Evolutionary conservation across 2,113 vertebrate genomes (phyloP), one percentile per base, ranked within the genome.

Genomic region (Hippocampus mohnikei): DNA sequence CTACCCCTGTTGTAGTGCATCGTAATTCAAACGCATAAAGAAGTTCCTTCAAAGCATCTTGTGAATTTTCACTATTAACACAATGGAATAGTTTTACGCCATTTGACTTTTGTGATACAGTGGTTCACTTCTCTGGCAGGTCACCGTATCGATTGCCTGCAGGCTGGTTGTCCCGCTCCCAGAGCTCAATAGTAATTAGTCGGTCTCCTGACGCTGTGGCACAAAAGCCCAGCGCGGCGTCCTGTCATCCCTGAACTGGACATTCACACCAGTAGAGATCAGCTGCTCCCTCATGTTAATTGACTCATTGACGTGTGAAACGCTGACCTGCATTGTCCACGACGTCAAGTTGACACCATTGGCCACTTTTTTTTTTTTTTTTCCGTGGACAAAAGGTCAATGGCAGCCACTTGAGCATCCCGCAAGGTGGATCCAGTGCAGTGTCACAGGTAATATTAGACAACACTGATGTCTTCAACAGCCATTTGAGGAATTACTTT

Each of bases 311-410:
- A 71, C 70, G 44, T 73, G 46, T 80, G 73, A 64, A 71, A 74
- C 65, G 40, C 42, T 76, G 73, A 73, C 70, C 69, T 77, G 23
- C 23, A 15, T 46, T 41, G 59, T 66, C 4, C 27, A 41, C 50
- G 59, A 41, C 42, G 13, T 70, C 72, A 75, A 63, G 63, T 44
- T 2, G 55, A 72, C 67, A 76, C 10, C 50, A 55, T 10, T 66
- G 21, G 67, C 75, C 55, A 12, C 37, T 23, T 55, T 13, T 62
- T 82, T 86, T 29, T 29, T 27, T 58, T 10, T 67, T 84, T 86
- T 83, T 78, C 77, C 78, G 83, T 70, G 0, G 46, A 29, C 27
- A 72, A 68, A 85, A 86, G 81, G 78, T 84, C 74, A 80, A 67
- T 44, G 20, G 20, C n/a, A 40, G 66, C 8, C 58, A 56, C 18